A percentile compares a stretch with the other conserved stretches of the same genome.
These are phyloP conservation scores for Casuarius casuarius DNA, from an alignment of 2,113 vertebrate species.

Conservation along the genomic window DNA sequence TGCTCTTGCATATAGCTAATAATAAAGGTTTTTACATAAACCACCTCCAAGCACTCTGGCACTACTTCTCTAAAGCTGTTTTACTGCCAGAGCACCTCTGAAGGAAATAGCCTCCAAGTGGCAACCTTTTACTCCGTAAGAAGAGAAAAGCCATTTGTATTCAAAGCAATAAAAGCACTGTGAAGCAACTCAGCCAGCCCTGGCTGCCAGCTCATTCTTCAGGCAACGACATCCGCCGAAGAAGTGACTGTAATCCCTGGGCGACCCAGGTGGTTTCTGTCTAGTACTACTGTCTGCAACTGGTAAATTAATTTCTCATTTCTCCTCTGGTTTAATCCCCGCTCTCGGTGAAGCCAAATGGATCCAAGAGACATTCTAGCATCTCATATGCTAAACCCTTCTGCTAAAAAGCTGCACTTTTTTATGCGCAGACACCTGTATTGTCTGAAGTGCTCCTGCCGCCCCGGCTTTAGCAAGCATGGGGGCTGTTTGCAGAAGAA, in stretches of 20 bases:
- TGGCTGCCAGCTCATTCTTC: fast-evolving
- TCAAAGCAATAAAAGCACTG: background rate
- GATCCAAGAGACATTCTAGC: background rate
- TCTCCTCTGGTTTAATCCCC: background rate
- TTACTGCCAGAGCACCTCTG: background rate
- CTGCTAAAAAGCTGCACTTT: background rate
- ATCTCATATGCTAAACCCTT: background rate
- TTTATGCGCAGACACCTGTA: too few species aligned
- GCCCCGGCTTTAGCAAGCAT: too few species aligned
- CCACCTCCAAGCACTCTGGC: background rate
- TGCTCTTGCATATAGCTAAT: background rate
- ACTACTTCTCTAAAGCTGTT: too few species aligned
- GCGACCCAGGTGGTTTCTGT: background rate
- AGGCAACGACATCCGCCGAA: background rate
- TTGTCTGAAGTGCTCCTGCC: background rate
- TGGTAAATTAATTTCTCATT: background rate
- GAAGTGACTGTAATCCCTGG: background rate
- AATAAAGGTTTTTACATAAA: too few species aligned
- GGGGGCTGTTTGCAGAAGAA: background rate
- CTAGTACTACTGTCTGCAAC: too few species aligned
- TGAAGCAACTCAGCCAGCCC: background rate
- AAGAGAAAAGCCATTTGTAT: background rate
- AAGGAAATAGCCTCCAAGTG: background rate
- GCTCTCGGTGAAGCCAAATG: background rate
- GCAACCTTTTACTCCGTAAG: background rate